Evolutionary conservation across 2,113 vertebrate species (phyloP), one percentile per base, ranked within the genome.

Genomic region (Protomyctophum bolini): DNA sequence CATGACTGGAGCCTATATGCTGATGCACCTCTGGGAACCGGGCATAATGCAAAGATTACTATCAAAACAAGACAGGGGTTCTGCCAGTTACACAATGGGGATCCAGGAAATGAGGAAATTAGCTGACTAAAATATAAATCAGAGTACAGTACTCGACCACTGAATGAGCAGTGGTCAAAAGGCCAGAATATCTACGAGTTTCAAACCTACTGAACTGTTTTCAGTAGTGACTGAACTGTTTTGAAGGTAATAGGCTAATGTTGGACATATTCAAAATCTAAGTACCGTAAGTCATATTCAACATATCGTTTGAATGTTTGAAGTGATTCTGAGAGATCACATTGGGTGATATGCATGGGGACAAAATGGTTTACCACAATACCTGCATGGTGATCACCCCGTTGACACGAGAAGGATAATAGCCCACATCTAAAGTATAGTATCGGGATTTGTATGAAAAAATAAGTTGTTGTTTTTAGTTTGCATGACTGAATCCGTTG

Each of bases 11-110:
- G 70, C 81, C 68, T 71, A 76, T 21, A 65, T 70, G 60, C 66
- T 85, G 83, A 84, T 84, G 79, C 72, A 77, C 84, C 85, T 68
- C 75, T 75, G 88, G 87, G 92, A 89, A 71, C 58, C 66, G 51
- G 46, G 74, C 76, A 82, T 86, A 77, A 77, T 82, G 73, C 75
- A 81, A 78, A 9, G 50, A 83, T 86, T 76, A 86, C 70, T 75
- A 62, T 65, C 81, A 70, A 61, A 79, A 78, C 67, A 82, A 83
- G 58, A 63, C 60, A 61, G 41, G 57, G 46, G 15, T 21, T 83
- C 82, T 77, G 77, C 71, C 48, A 62, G 65, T 47, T 75, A 76
- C 75, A 80, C 72, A 68, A 77, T 29, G 72, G 63, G 58, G 67
- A 72, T 21, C 48, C 74, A 83, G 73, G 72, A 82, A 79, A 74